Base-by-base conservation (phyloP, 2,797 vertebrate genomes). In the Delichon dasypus region DNA sequence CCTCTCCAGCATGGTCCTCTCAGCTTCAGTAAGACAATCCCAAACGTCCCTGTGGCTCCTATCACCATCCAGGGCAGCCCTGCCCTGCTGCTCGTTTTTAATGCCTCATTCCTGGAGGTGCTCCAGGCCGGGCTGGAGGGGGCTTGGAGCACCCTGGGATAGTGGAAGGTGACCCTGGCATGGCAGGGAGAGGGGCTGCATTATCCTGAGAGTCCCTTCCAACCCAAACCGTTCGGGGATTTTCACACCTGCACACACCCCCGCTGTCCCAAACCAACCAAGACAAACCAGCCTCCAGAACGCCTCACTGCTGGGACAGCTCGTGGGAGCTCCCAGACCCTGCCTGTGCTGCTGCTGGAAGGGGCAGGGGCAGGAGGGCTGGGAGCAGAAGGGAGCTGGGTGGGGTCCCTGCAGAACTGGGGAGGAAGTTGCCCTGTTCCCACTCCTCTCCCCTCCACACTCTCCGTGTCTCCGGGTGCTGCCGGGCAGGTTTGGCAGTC, bases 21-120 rank as follows among this genome's bases (percentile, higher is more conserved):
- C 71, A 61, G 55, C 42, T 70, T 4, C 7, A 34, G 55, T 55
- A 88, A 7, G 70, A 34, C 3, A 7, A 53, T 47, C 53, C 77
- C 67, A 73, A 50, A 5, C 0, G 4, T 32, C 20, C n/a, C 23
- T 0, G 0, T 1, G 20, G 66, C 4, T 54, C 25, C 38, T 29
- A 30, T 26, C 65, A 42, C 11, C 64, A 25, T 4, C 29, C 23
- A 0, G 1, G 21, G 30, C 18, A 92, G 79, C 45, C 71, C 36
- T 61, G 34, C 57, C 32, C 27, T 53, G 45, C 44, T n/a, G 0
- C 44, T 66, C 16, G 0, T 42, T 70, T 77, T n/a, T 25, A 25
- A 21, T 7, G 44, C 42, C 25, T 54, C 62, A 36, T 10, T 32
- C 26, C 62, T 45, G 57, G n/a, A 30, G 22, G 15, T n/a, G 78